phyloP scores from a whole-genome alignment of 2,888 invertebrate genomes.

The Calameuta idolon region DNA sequence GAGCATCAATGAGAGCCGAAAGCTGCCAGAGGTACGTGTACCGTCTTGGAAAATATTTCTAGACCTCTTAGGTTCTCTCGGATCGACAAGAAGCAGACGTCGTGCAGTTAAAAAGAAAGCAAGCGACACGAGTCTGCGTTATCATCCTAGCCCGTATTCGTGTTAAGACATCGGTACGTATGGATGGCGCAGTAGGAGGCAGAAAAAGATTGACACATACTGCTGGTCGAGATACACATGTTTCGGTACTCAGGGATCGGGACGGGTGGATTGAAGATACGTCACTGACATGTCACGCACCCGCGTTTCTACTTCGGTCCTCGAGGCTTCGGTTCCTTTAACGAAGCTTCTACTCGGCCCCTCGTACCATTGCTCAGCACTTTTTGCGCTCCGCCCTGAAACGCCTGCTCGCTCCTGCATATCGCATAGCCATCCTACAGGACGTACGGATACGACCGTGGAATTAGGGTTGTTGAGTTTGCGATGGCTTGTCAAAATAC shows the following conservation, averaged over 20 bases:
- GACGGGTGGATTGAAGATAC: constrained; percentile 32
- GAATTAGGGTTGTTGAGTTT: constrained; percentile 4
- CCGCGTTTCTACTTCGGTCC: constrained; percentile 34
- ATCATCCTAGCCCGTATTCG: not conserved
- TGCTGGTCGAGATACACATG: constrained; percentile 33
- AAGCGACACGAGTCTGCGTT: not conserved
- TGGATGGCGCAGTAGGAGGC: constrained; percentile 13
- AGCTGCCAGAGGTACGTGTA: not conserved
- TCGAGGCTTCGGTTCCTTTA: constrained; percentile 26
- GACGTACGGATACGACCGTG: not conserved
- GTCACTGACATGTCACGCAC: constrained; percentile 37
- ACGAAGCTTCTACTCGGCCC: constrained; percentile 40
- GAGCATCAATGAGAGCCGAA: not conserved
- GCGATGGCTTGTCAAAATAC: constrained; percentile 6
- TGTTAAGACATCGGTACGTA: constrained; percentile 1
- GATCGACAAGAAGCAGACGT: not conserved
- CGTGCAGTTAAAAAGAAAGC: not conserved
- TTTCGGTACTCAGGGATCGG: constrained; percentile 36
- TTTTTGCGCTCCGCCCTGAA: constrained; percentile 63
- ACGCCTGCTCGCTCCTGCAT: constrained; percentile 40
- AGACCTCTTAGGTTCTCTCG: not conserved
- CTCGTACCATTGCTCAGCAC: constrained; percentile 59
- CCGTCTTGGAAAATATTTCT: not conserved
- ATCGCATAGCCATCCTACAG: not conserved
- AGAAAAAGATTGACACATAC: constrained; percentile 44